A percentile compares a stretch with the other conserved stretches of the same genome.
Conservation (phyloP, 2,888 invertebrate species). For the Didymodactylos carnosus region DNA sequence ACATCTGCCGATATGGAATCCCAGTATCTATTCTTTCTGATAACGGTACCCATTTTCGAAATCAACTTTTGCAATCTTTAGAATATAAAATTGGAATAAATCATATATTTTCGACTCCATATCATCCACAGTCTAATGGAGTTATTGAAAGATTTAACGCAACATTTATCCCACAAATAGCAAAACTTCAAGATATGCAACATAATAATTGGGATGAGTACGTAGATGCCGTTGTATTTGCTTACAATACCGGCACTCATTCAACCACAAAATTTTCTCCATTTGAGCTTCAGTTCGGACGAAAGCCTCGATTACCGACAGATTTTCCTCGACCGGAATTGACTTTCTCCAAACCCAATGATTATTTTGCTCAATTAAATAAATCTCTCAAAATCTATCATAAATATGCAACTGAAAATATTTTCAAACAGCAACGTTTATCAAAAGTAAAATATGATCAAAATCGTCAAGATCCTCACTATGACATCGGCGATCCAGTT, state of each 20-base stretch:
- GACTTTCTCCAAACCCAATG: not conserved
- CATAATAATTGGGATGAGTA: not conserved
- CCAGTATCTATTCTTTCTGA: not conserved
- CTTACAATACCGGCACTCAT: not conserved
- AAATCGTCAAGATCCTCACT: not conserved
- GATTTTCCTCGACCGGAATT: not conserved
- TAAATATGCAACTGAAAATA: not conserved
- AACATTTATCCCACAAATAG: slow-evolving; percentile 7
- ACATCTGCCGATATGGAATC: not conserved
- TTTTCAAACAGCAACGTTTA: not conserved
- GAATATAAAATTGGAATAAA: slow-evolving; percentile 14
- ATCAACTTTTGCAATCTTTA: slow-evolving; percentile 10
- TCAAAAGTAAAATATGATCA: not conserved
- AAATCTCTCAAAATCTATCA: not conserved
- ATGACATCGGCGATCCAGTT: not conserved
- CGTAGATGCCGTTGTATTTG: not conserved
- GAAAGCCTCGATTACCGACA: not conserved
- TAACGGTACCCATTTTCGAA: not conserved
- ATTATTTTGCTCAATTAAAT: not conserved
- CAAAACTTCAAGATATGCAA: not conserved
- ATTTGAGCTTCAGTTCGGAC: not conserved
- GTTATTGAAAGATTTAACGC: slow-evolving; percentile 15
- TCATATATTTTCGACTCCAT: slow-evolving; percentile 16
- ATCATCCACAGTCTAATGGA: slow-evolving; percentile 2
- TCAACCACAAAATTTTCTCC: not conserved